A percentile compares a stretch with the other conserved stretches of the same genome.
Conservation (phyloP, 2,113 vertebrate genomes). For the Oplegnathus fasciatus region DNA sequence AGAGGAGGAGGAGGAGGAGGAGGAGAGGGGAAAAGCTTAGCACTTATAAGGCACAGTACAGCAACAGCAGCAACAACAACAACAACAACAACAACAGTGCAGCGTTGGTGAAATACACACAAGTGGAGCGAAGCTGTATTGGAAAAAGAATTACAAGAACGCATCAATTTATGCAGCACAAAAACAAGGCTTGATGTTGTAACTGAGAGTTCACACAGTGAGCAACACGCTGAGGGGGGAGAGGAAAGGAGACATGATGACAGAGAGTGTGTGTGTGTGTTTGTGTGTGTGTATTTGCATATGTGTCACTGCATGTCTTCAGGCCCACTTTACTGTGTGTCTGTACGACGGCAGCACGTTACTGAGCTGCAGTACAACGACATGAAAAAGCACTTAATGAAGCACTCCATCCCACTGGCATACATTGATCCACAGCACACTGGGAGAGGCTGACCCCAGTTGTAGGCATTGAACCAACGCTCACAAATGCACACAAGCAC, state of each 20-base stretch:
- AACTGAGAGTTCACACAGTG: slow-evolving; percentile 60
- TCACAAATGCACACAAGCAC: not conserved
- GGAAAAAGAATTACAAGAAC: slow-evolving; percentile 19
- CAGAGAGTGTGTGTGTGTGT: slow-evolving; percentile 18
- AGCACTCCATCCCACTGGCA: slow-evolving; percentile 19
- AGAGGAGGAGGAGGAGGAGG: not conserved
- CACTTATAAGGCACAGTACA: slow-evolving; percentile 17
- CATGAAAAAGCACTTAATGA: slow-evolving; percentile 53
- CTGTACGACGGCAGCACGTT: slow-evolving; percentile 27
- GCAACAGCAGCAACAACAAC: slow-evolving; percentile 7
- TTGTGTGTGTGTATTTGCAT: slow-evolving; percentile 29
- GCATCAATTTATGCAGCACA: slow-evolving; percentile 55
- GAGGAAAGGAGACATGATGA: slow-evolving; percentile 29
- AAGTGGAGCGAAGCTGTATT: slow-evolving; percentile 9
- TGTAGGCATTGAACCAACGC: slow-evolving; percentile 12
- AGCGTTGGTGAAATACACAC: slow-evolving; percentile 29
- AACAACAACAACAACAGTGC: slow-evolving; percentile 27
- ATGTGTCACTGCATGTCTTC: slow-evolving; percentile 32
- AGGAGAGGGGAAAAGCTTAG: not conserved
- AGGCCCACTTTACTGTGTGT: slow-evolving; percentile 38
- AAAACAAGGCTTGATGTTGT: slow-evolving; percentile 54
- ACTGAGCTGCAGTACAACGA: not conserved
- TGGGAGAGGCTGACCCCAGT: slow-evolving; percentile 18
- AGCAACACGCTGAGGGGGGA: slow-evolving; percentile 34
- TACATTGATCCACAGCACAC: slow-evolving; percentile 31